phyloP scores from a whole-genome alignment of 92 coral and sea anemone species.

The Chrysogorgia sp. region DNA sequence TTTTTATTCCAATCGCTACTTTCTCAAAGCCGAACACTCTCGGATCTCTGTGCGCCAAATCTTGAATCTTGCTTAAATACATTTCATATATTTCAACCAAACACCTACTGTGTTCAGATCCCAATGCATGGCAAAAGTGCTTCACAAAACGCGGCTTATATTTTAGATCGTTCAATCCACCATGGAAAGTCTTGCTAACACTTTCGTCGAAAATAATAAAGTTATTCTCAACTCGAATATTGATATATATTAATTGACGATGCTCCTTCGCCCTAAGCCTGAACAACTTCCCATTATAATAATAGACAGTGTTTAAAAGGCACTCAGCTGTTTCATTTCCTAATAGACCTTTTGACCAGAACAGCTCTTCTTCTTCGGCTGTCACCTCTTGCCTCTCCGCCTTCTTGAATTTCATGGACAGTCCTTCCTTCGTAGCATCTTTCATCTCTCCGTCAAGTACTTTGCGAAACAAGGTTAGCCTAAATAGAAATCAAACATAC shows the following conservation, averaged over 20 bases:
- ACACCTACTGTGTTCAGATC: too few species aligned
- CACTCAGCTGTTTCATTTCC: slow-evolving; percentile 12
- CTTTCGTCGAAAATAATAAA: slow-evolving; percentile 42
- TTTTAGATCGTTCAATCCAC: too few species aligned
- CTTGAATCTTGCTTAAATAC: neutral
- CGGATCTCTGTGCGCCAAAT: neutral
- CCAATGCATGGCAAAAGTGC: too few species aligned
- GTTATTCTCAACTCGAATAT: slow-evolving; percentile 25
- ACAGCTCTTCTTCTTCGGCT: slow-evolving; percentile 35
- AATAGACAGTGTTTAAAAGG: slow-evolving; percentile 2
- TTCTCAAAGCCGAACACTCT: neutral
- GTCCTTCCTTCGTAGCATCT: slow-evolving; percentile 30
- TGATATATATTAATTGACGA: slow-evolving; percentile 23
- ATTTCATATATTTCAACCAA: neutral
- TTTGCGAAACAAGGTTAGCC: too few species aligned
- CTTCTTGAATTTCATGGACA: slow-evolving; percentile 26
- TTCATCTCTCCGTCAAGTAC: slow-evolving; percentile 49
- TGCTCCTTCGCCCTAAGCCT: slow-evolving; percentile 46
- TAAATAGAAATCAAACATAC: too few species aligned
- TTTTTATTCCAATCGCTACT: neutral
- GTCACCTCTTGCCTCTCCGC: slow-evolving; percentile 38
- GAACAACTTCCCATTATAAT: slow-evolving; percentile 42
- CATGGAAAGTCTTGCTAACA: slow-evolving; percentile 24
- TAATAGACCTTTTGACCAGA: slow-evolving; percentile 38
- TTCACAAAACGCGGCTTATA: too few species aligned